Evolutionary conservation across 2,113 vertebrate genomes (phyloP).

Genomic region (Macrotus californicus): DNA sequence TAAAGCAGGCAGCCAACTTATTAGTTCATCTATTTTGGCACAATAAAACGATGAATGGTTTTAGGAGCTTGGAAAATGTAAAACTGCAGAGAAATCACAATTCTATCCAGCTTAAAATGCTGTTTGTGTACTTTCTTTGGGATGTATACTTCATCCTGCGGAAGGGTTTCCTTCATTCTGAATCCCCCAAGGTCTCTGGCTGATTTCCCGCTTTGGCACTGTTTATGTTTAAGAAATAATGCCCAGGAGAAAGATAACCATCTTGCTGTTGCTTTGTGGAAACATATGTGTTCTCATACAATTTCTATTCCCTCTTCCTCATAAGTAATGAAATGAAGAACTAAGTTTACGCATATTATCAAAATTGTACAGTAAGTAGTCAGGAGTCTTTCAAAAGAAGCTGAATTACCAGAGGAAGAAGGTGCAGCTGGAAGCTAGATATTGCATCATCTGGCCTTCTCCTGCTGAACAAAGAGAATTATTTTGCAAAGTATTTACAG

Average conservation of each 20-base stretch:
- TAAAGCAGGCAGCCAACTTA: slow-evolving; percentile 43
- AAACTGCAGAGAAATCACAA: slow-evolving; percentile 35
- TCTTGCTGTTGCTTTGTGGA: slow-evolving; percentile 15
- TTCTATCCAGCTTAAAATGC: neutral
- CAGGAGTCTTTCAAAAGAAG: slow-evolving; percentile 38
- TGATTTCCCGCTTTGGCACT: slow-evolving; percentile 44
- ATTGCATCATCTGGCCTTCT: slow-evolving; percentile 56
- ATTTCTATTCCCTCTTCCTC: slow-evolving; percentile 25
- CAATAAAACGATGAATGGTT: slow-evolving; percentile 4
- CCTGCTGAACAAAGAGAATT: slow-evolving; percentile 69
- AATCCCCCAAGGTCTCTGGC: slow-evolving; percentile 20
- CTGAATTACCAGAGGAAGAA: slow-evolving; percentile 56
- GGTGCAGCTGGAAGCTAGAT: slow-evolving; percentile 46
- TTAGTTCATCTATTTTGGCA: slow-evolving; percentile 63
- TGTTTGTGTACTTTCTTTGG: slow-evolving; percentile 60
- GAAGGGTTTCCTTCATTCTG: slow-evolving; percentile 65
- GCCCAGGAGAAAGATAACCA: slow-evolving; percentile 46
- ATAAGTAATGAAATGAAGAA: slow-evolving; percentile 14
- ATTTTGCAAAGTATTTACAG: slow-evolving; percentile 67
- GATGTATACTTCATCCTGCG: slow-evolving; percentile 49
- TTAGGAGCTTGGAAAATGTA: slow-evolving; percentile 35
- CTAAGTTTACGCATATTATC: neutral
- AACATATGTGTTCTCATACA: neutral
- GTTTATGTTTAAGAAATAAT: slow-evolving; percentile 58
- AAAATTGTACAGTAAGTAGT: slow-evolving; percentile 57